Evolutionary conservation across 2,888 invertebrate species (phyloP).

Genomic region (Prosopocoilus inquinatus): DNA sequence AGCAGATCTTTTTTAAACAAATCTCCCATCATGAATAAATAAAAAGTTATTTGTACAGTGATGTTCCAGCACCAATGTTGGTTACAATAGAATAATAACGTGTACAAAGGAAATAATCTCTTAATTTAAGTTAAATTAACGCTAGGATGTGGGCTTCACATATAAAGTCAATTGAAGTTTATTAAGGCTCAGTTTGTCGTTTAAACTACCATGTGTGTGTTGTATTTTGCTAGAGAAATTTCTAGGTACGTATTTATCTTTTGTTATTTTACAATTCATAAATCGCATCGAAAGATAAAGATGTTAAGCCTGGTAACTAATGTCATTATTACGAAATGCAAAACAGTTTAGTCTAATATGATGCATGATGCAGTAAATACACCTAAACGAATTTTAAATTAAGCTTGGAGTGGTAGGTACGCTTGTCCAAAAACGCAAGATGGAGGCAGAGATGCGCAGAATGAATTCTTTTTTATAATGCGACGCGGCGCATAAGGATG

Average conservation of each 20-base stretch:
- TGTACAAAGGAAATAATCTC: slow-evolving; percentile 54
- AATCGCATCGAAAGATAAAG: neutral
- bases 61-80: slow-evolving; percentile 26
- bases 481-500: too few species aligned
- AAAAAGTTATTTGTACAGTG: slow-evolving; percentile 27
- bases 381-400: too few species aligned
- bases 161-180: slow-evolving; percentile 51
- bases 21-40: slow-evolving; percentile 20
- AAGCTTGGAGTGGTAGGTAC: too few species aligned
- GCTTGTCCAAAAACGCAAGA: too few species aligned
- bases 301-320: too few species aligned
- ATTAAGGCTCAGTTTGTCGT: slow-evolving; percentile 44
- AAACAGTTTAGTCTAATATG: too few species aligned
- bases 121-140: slow-evolving; percentile 54
- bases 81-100: slow-evolving; percentile 51
- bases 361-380: too few species aligned
- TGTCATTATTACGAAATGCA: too few species aligned
- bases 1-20: slow-evolving; percentile 15
- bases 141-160: slow-evolving; percentile 51
- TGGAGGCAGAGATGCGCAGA: too few species aligned
- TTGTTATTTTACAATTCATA: neutral
- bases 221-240: slow-evolving; percentile 16
- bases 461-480: too few species aligned
- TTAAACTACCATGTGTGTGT: slow-evolving; percentile 36
- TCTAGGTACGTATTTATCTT: neutral